Percentiles rank a stretch among this genome's conserved stretches.
phyloP scores from a whole-genome alignment of 1,140 invertebrate genomes.

The Drosophila santomea region DNA sequence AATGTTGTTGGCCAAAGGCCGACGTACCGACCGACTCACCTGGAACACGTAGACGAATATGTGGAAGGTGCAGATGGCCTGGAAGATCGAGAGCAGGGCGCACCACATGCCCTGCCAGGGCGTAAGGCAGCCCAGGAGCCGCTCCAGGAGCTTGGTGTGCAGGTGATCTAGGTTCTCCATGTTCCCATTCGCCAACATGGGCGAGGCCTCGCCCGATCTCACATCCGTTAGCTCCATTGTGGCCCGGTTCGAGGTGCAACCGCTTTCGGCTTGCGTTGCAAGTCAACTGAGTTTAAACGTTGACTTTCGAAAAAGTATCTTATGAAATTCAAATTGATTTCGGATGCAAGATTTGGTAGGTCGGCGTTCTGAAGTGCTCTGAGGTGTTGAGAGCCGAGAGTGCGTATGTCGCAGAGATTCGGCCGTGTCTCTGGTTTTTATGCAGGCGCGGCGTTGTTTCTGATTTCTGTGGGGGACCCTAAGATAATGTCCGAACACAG shows the following conservation, averaged over 20 bases:
- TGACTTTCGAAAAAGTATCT: slow-evolving; percentile 46
- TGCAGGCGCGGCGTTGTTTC: slow-evolving; percentile 34
- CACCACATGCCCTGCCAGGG: slow-evolving; percentile 90
- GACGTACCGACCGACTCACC: slow-evolving; percentile 66
- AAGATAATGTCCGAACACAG: slow-evolving; percentile 17
- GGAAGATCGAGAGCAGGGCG: slow-evolving; percentile 88
- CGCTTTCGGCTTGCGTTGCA: slow-evolving; percentile 57
- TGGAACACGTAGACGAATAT: slow-evolving; percentile 84
- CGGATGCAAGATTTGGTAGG: slow-evolving; percentile 58
- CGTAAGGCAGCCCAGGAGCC: slow-evolving; percentile 86
- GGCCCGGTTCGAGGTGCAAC: slow-evolving; percentile 44
- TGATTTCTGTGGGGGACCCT: slow-evolving; percentile 20
- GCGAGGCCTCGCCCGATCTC: slow-evolving; percentile 54
- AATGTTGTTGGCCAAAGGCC: slow-evolving; percentile 32
- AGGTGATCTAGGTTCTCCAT: slow-evolving; percentile 55
- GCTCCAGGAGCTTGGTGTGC: slow-evolving; percentile 75
- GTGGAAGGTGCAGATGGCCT: slow-evolving; percentile 81
- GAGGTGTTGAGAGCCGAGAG: slow-evolving; percentile 36
- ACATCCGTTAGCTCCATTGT: slow-evolving; percentile 22
- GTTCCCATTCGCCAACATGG: slow-evolving; percentile 43
- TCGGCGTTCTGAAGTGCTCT: not conserved
- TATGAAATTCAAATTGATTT: slow-evolving; percentile 44
- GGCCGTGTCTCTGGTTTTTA: slow-evolving; percentile 21
- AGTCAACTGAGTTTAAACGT: slow-evolving; percentile 67
- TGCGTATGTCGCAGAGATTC: slow-evolving; percentile 38